phyloP scores from a whole-genome alignment of 2,113 vertebrate genomes.

The Cynoglossus semilaevis region DNA sequence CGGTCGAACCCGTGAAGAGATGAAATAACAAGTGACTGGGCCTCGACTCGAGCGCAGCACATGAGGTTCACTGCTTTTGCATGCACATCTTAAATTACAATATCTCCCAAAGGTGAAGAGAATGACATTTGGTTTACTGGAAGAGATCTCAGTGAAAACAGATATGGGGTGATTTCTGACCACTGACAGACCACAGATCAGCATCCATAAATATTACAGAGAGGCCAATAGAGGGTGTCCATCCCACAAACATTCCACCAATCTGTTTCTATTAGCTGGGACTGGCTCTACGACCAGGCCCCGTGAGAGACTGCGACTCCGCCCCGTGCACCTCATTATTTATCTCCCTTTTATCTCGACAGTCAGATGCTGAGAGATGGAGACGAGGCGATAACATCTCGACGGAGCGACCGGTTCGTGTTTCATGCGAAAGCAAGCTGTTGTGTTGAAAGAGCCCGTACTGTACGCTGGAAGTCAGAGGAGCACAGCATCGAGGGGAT shows the following conservation, averaged over 20 bases:
- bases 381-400: constrained; percentile 43
- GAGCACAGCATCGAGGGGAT: constrained; percentile 6
- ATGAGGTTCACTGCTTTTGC: constrained; percentile 37
- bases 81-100: constrained; percentile 61
- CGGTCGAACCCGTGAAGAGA: constrained; percentile 51
- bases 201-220: constrained; percentile 67
- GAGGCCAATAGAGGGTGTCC: constrained; percentile 66
- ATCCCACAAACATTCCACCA: constrained; percentile 71
- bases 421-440: constrained; percentile 24
- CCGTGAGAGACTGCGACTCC: constrained; percentile 33
- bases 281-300: constrained; percentile 35
- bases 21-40: constrained; percentile 57
- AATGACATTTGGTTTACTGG: constrained; percentile 71
- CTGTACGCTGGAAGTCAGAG: background rate
- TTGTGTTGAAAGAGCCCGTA: constrained; percentile 28
- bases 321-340: constrained; percentile 31
- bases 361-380: constrained; percentile 42
- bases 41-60: constrained; percentile 19
- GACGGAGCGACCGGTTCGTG: constrained; percentile 27
- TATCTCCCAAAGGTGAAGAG: constrained; percentile 64
- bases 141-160: constrained; percentile 66
- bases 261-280: constrained; percentile 68
- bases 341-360: constrained; percentile 30
- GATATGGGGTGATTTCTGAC: constrained; percentile 72
- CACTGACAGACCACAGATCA: constrained; percentile 69